Conservation (phyloP, 2,888 invertebrate species). For the Didymodactylos carnosus region DNA sequence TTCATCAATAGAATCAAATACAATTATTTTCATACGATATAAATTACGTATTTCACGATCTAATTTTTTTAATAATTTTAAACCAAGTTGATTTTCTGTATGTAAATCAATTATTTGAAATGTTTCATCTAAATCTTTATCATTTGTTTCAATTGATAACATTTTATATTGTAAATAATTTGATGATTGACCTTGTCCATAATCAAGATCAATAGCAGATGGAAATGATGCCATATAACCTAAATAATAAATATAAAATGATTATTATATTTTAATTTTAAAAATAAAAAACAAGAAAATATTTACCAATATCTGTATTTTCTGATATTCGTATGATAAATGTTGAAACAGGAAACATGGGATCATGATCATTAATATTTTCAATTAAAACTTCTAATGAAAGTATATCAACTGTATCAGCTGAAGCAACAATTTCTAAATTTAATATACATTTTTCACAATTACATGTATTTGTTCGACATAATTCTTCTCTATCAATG, state of each 20-base stretch:
- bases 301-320: neutral
- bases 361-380: neutral
- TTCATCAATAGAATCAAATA: no score
- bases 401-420: neutral
- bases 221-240: neutral
- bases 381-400: neutral
- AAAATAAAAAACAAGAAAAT: no score
- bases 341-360: neutral
- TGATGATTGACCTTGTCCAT: no score
- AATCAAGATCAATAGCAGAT: neutral
- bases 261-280: no score
- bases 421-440: neutral
- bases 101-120: neutral
- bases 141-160: neutral
- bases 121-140: neutral
- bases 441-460: neutral
- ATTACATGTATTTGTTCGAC: neutral
- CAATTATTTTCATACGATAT: neutral
- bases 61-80: neutral
- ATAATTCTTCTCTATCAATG: neutral
- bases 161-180: neutral
- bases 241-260: no score
- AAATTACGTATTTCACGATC: neutral
- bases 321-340: neutral
- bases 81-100: neutral